Conservation (phyloP, 1,140 invertebrate species). For the Temnothorax longispinosus region DNA sequence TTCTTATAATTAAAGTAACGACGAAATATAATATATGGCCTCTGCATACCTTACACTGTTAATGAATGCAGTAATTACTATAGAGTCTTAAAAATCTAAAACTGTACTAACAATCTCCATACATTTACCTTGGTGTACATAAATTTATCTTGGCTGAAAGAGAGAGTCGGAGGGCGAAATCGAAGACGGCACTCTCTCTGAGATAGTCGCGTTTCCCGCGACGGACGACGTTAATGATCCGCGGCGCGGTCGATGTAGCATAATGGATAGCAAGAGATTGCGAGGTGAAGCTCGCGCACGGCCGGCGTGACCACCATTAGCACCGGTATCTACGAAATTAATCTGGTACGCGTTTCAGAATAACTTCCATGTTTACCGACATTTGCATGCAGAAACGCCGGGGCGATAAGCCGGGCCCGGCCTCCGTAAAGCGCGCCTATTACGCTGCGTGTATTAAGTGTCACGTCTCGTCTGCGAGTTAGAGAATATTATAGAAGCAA, state of each 20-base stretch:
- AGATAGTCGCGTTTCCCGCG: neutral
- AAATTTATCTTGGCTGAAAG: neutral
- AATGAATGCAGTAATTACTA: neutral
- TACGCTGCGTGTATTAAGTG: conserved; percentile 39
- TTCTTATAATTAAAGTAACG: conserved; percentile 1
- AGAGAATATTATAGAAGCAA: conserved; percentile 20
- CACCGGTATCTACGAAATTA: conserved; percentile 70
- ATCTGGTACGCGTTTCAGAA: conserved; percentile 67
- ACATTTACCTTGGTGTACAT: neutral
- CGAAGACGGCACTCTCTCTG: conserved; percentile 26
- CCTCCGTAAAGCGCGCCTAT: conserved; percentile 8
- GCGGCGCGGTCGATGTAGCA: conserved; percentile 6
- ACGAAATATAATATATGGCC: neutral
- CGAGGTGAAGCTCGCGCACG: conserved; percentile 2
- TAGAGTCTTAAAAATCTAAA: neutral
- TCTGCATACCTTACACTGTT: neutral
- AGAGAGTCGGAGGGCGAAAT: neutral
- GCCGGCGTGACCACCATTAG: conserved; percentile 68
- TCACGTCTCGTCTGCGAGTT: conserved; percentile 41
- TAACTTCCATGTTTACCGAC: conserved; percentile 68
- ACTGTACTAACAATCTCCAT: neutral
- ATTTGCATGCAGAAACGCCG: conserved; percentile 49
- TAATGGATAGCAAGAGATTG: conserved; percentile 54
- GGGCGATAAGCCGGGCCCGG: conserved; percentile 50
- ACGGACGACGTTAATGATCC: conserved; percentile 50